Percentiles rank a stretch among this genome's conserved stretches.
Evolutionary conservation across 1,140 invertebrate genomes (phyloP).

Genomic region (Stratiolaelaps scimitus): DNA sequence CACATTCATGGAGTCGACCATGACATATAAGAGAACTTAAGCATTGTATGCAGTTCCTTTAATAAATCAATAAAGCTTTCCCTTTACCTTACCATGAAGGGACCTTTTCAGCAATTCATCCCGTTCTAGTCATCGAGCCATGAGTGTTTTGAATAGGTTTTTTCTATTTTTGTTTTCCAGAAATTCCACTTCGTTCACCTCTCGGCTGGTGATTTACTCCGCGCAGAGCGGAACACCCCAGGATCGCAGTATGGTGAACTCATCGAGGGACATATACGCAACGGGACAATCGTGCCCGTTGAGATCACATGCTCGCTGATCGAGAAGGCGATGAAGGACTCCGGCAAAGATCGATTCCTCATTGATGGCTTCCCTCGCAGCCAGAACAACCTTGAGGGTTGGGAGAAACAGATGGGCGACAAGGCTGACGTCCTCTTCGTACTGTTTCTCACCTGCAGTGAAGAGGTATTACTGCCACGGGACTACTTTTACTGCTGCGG

Average conservation of each 20-base stretch:
- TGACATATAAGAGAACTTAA: no score
- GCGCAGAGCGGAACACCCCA: constrained; percentile 70
- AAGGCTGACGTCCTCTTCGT: constrained; percentile 77
- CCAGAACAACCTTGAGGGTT: constrained; percentile 89
- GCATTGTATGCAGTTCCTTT: no score
- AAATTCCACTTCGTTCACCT: constrained; percentile 84
- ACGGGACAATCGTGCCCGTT: constrained; percentile 95
- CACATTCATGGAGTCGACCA: no score
- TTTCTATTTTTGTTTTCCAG: constrained; percentile 39
- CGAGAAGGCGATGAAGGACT: constrained; percentile 49
- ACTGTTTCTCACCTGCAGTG: constrained; percentile 78
- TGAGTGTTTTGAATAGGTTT: constrained; percentile 11
- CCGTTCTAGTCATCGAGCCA: neutral
- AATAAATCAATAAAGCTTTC: no score
- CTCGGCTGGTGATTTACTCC: constrained; percentile 91
- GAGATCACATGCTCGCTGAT: constrained; percentile 92
- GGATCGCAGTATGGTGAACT: constrained; percentile 79
- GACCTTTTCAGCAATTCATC: no score
- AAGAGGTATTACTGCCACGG: constrained; percentile 50
- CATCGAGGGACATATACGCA: constrained; percentile 80
- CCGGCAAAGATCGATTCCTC: constrained; percentile 59
- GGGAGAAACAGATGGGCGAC: constrained; percentile 68
- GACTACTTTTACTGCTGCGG: neutral
- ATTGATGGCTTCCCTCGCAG: constrained; percentile 98
- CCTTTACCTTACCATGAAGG: no score